Evolutionary conservation across 2,888 invertebrate species (phyloP).

Genomic region (Melitaea athalia): DNA sequence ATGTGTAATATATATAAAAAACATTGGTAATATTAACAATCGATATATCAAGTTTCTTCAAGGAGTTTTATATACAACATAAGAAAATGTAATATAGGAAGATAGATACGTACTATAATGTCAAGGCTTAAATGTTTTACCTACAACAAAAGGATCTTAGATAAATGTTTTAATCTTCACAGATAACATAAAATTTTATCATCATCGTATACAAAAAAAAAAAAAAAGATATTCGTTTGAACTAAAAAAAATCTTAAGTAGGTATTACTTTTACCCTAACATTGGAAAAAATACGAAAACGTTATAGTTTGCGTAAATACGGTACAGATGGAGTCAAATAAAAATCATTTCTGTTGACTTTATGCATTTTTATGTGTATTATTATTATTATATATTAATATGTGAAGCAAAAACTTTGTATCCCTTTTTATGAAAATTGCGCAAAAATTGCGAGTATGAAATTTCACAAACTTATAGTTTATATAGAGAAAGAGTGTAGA

Average conservation of each 20-base stretch:
- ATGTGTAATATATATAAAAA: too few relatives aligned
- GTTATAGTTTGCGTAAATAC: too few relatives aligned
- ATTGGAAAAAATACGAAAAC: too few relatives aligned
- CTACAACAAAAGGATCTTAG: neutral
- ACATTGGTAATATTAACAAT: neutral
- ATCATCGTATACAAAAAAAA: neutral
- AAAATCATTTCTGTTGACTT: too few relatives aligned
- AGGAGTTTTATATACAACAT: slow-evolving; percentile 6
- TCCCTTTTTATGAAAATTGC: too few relatives aligned
- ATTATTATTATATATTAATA: too few relatives aligned
- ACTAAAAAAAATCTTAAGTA: neutral
- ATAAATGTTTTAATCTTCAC: neutral
- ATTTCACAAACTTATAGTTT: too few relatives aligned
- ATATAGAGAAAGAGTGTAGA: too few relatives aligned
- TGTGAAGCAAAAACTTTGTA: too few relatives aligned
- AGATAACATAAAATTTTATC: neutral
- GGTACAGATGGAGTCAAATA: too few relatives aligned
- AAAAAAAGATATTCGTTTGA: neutral
- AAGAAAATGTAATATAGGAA: slow-evolving; percentile 13
- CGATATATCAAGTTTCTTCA: neutral
- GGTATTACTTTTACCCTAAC: neutral
- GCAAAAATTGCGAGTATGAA: too few relatives aligned
- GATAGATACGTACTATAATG: slow-evolving; percentile 1
- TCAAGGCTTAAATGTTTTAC: slow-evolving; percentile 8
- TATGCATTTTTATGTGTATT: too few relatives aligned